Evolutionary conservation across 2,797 vertebrate genomes (phyloP), one percentile per base, ranked within the genome.

Genomic region (Brachymystax lenok): DNA sequence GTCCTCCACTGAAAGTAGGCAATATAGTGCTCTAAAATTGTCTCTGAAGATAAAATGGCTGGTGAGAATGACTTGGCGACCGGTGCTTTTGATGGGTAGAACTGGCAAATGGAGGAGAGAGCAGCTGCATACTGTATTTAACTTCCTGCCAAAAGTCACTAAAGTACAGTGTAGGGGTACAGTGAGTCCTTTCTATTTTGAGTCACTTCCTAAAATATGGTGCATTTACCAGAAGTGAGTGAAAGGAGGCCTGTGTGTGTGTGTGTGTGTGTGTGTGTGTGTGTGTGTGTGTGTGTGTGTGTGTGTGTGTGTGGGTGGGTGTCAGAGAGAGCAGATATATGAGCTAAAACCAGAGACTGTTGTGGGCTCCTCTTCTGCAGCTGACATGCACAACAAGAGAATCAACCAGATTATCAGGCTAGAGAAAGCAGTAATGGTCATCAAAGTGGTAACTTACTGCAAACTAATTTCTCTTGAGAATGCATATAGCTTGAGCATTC

Each of bases 131-230:
- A 54, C 79, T 63, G 33, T 17, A 24, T 35, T 79, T 88, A 74
- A 87, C 84, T 90, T 89, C 89, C 86, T 88, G 74, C 74, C 33
- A 80, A 14, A n/a, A 51, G 67, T 72, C 71, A 77, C 78, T 73
- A 64, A 87, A 78, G 69, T 73, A 82, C 79, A 84, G 76, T 79
- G 78, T 73, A 80, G 46, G 75, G 68, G 28, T 19, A 85, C 81
- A 68, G 70, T 24, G 10, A 63, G 30, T 0, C 33, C 4, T 2
- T 61, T 89, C 86, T 90, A 89, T 91, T 91, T 89, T 80, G 8
- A 89, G 87, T 46, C 21, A 83, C 84, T 85, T 92, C 89, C 85
- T 87, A 74, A 88, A 84, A 90, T 75, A 84, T 79, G 75, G 67
- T 71, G 61, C 50, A 70, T 83, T 90, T 82, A 83, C 77, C 78